Conservation (phyloP, 2,888 invertebrate genomes). For the Tenthredo distinguenda region DNA sequence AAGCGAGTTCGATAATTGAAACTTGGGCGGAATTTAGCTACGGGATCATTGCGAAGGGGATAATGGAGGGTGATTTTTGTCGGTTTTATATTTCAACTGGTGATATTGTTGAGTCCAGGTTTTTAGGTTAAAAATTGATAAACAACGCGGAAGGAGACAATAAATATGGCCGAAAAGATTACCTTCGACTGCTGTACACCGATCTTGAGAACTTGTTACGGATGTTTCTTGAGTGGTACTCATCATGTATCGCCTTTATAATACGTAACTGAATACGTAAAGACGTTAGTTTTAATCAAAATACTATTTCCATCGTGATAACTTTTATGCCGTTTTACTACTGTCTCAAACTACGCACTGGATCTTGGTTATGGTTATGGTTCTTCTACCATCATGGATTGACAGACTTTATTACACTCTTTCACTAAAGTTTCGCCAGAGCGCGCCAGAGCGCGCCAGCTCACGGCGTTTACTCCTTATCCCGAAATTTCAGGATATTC, state of each 20-base stretch:
- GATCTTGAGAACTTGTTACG: slow-evolving; percentile 35
- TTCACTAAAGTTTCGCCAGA: background rate
- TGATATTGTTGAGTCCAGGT: slow-evolving; percentile 18
- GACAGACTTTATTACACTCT: background rate
- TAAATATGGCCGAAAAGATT: slow-evolving; percentile 45
- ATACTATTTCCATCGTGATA: slow-evolving; percentile 38
- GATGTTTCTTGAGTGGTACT: slow-evolving; percentile 49
- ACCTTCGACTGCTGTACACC: slow-evolving; percentile 42
- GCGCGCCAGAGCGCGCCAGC: slow-evolving; percentile 47
- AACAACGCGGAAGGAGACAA: slow-evolving; percentile 57
- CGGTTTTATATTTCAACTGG: background rate
- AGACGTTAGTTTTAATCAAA: slow-evolving; percentile 2
- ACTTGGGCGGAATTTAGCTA: background rate
- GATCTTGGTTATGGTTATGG: slow-evolving; percentile 40
- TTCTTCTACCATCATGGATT: slow-evolving; percentile 39
- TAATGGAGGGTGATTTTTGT: background rate
- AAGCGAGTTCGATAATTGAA: background rate
- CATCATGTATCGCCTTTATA: slow-evolving; percentile 35
- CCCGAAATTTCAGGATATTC: background rate
- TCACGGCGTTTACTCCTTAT: background rate
- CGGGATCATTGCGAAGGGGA: background rate
- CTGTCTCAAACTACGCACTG: slow-evolving; percentile 34
- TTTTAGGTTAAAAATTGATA: slow-evolving; percentile 58
- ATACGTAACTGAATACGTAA: slow-evolving; percentile 1
- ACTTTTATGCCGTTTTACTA: background rate